phyloP scores from a whole-genome alignment of 1,140 invertebrate genomes.

The Tribolium castaneum region DNA sequence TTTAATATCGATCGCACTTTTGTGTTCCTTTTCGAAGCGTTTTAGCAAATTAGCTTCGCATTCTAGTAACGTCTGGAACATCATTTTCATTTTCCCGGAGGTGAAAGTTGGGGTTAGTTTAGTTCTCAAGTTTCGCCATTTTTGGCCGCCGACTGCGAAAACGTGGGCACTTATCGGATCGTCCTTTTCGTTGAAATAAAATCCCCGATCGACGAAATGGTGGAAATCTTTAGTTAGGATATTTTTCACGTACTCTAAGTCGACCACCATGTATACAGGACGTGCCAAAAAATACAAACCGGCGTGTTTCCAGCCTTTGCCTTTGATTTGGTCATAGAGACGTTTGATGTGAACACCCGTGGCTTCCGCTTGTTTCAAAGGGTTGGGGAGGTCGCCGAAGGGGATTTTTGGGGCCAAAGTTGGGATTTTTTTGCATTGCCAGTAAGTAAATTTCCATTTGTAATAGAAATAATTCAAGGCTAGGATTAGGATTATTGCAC shows the following conservation, averaged over 20 bases:
- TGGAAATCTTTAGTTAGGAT: slow-evolving; percentile 66
- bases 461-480: background rate
- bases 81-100: slow-evolving; percentile 64
- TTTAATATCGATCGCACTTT: background rate
- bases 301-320: slow-evolving; percentile 48
- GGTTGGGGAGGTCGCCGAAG: slow-evolving; percentile 14
- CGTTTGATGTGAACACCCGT: slow-evolving; percentile 64
- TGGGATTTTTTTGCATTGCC: slow-evolving; percentile 39
- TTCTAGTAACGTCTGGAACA: slow-evolving; percentile 56
- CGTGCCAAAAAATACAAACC: slow-evolving; percentile 43
- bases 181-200: slow-evolving; percentile 61
- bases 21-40: slow-evolving; percentile 42
- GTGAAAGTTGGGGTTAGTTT: slow-evolving; percentile 66
- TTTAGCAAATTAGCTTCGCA: slow-evolving; percentile 60
- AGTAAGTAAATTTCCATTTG: slow-evolving; percentile 31
- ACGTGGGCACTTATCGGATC: slow-evolving; percentile 66
- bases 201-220: slow-evolving; percentile 65
- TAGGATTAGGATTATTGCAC: no score
- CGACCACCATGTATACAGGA: slow-evolving; percentile 56
- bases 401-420: slow-evolving; percentile 47
- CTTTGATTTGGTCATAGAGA: slow-evolving; percentile 58
- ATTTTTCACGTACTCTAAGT: slow-evolving; percentile 66
- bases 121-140: slow-evolving; percentile 65
- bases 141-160: slow-evolving; percentile 61
- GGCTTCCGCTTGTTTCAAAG: slow-evolving; percentile 14